Evolutionary conservation across 92 coral and sea anemone genomes (phyloP).

Genomic region (Diadumene lineata): DNA sequence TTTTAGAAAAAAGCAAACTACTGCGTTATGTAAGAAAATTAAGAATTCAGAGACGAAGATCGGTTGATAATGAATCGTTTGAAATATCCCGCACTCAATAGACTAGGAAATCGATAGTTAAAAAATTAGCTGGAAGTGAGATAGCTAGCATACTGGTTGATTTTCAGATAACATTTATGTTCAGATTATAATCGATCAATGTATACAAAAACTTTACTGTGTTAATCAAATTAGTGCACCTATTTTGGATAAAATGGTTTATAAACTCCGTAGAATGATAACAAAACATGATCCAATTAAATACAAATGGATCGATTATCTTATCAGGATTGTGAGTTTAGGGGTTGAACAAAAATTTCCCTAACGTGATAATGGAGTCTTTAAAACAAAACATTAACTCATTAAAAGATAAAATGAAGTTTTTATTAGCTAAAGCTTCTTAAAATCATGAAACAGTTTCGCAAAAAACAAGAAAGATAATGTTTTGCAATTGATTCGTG

Average conservation of each 20-base stretch:
- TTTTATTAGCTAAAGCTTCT: too few species aligned
- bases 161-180: not conserved
- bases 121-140: not conserved
- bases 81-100: too few species aligned
- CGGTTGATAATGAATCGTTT: too few species aligned
- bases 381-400: not conserved
- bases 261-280: not conserved
- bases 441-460: too few species aligned
- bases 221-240: slow-evolving; percentile 9
- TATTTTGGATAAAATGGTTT: not conserved
- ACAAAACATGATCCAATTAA: not conserved
- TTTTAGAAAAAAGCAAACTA: too few species aligned
- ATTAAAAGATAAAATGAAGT: not conserved
- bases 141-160: not conserved
- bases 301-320: not conserved
- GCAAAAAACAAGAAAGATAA: too few species aligned
- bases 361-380: not conserved
- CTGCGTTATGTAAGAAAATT: too few species aligned
- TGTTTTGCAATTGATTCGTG: too few species aligned
- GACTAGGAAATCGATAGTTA: not conserved
- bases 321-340: slow-evolving; percentile 6
- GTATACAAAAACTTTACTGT: slow-evolving; percentile 2
- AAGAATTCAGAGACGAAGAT: too few species aligned
- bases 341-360: slow-evolving; percentile 3
- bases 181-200: not conserved